Evolutionary conservation across 1,140 invertebrate genomes (phyloP).

Genomic region (Diachasma alloeum): DNA sequence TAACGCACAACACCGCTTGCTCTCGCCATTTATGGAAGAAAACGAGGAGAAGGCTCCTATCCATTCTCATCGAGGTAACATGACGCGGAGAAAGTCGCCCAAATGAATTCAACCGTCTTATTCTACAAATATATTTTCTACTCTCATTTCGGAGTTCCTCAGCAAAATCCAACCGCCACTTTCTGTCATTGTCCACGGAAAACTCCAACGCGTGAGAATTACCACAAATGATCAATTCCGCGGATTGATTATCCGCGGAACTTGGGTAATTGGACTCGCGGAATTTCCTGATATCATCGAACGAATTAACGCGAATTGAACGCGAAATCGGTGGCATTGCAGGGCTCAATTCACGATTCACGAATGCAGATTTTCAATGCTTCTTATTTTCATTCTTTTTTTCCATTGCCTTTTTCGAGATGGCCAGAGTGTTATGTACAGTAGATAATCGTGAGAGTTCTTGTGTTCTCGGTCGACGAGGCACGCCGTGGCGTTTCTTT

Average conservation of each 20-base stretch:
- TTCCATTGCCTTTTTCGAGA: not conserved
- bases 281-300: not conserved
- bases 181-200: too few relatives aligned
- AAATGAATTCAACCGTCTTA: slow-evolving; percentile 6
- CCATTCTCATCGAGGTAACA: slow-evolving; percentile 43
- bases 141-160: not conserved
- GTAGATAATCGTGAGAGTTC: slow-evolving; percentile 17
- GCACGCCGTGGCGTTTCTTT: slow-evolving; percentile 12
- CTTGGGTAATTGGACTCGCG: not conserved
- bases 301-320: not conserved
- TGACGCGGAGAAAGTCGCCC: slow-evolving; percentile 43
- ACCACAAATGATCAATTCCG: too few relatives aligned
- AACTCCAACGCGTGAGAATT: too few relatives aligned
- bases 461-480: slow-evolving; percentile 16
- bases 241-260: too few relatives aligned
- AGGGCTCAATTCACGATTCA: not conserved
- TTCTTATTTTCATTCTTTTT: not conserved
- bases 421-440: slow-evolving; percentile 4
- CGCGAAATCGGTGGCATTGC: not conserved
- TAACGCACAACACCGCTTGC: slow-evolving; percentile 26
- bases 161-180: too few relatives aligned
- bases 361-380: not conserved
- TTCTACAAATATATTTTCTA: slow-evolving; percentile 2
- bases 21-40: slow-evolving; percentile 54
- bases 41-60: slow-evolving; percentile 59